A percentile compares a stretch with the other conserved stretches of the same genome.
These are phyloP conservation scores for Mormyrops boulengeri DNA, from an alignment of 2,797 vertebrate genomes.

Conservation along the genomic window DNA sequence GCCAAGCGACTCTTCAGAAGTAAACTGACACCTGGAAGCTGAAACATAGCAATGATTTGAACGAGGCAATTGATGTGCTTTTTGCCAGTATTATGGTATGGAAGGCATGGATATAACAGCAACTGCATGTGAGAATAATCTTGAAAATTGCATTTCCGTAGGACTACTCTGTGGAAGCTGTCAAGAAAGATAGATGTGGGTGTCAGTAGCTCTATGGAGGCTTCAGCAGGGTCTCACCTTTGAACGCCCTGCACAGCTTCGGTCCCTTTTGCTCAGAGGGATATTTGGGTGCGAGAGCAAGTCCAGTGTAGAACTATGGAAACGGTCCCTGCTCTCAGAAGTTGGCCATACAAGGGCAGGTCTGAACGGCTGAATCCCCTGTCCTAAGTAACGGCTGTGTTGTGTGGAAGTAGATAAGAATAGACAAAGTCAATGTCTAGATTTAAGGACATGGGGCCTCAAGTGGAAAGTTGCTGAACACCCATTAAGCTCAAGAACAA, in stretches of 20 bases:
- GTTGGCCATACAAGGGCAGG: background rate
- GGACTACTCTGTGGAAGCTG: background rate
- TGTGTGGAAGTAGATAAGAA: constrained; percentile 2
- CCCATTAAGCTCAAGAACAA: background rate
- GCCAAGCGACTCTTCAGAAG: background rate
- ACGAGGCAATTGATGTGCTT: background rate
- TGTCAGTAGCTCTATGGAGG: background rate
- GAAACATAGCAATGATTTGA: background rate
- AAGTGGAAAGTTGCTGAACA: background rate
- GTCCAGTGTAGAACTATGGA: background rate
- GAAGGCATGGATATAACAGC: background rate
- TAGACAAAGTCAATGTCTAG: background rate
- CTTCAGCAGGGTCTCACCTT: background rate
- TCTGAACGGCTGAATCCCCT: background rate
- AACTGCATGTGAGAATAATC: background rate
- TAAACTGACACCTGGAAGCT: background rate
- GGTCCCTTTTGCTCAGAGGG: background rate
- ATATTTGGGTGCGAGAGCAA: background rate
- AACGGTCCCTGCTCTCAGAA: background rate
- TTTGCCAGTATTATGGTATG: background rate
- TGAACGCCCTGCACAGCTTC: background rate
- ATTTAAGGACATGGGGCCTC: background rate
- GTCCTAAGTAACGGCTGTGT: background rate
- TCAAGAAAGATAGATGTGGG: background rate
- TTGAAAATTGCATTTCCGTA: background rate